Conservation (phyloP, 2,797 vertebrate genomes). For the Eospalax fontanierii region DNA sequence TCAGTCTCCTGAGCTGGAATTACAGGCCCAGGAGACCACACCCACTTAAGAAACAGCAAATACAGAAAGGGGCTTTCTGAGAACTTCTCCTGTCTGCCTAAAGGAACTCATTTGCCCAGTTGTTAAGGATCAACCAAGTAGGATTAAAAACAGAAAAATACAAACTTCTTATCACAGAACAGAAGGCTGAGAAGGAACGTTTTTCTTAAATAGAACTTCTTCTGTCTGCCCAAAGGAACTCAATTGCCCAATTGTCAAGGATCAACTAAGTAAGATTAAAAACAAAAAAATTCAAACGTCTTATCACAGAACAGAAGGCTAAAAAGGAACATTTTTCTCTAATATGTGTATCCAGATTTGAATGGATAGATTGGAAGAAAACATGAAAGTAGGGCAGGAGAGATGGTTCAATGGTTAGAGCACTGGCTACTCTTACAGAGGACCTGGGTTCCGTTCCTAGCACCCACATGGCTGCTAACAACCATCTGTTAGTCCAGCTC, state of each 20-base stretch:
- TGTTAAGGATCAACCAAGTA: neutral
- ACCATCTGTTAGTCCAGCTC: too few relatives aligned
- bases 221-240: too few relatives aligned
- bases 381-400: too few relatives aligned
- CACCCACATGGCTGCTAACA: too few relatives aligned
- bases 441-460: too few relatives aligned
- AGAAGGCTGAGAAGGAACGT: too few relatives aligned
- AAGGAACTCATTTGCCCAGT: neutral
- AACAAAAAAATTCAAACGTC: neutral
- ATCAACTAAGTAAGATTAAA: neutral
- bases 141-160: too few relatives aligned
- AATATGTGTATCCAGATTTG: neutral
- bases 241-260: neutral
- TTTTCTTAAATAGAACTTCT: too few relatives aligned
- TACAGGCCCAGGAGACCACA: neutral
- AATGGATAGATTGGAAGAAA: too few relatives aligned
- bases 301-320: constrained; percentile 1
- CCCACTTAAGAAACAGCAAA: neutral
- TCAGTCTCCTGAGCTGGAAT: neutral
- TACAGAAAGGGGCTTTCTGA: neutral
- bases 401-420: too few relatives aligned
- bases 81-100: neutral
- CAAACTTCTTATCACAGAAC: too few relatives aligned
- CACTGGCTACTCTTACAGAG: too few relatives aligned
- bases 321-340: neutral